A percentile compares a stretch with the other conserved stretches of the same genome.
Evolutionary conservation across 2,113 vertebrate genomes (phyloP).

Genomic region (Saguinus imperator): DNA sequence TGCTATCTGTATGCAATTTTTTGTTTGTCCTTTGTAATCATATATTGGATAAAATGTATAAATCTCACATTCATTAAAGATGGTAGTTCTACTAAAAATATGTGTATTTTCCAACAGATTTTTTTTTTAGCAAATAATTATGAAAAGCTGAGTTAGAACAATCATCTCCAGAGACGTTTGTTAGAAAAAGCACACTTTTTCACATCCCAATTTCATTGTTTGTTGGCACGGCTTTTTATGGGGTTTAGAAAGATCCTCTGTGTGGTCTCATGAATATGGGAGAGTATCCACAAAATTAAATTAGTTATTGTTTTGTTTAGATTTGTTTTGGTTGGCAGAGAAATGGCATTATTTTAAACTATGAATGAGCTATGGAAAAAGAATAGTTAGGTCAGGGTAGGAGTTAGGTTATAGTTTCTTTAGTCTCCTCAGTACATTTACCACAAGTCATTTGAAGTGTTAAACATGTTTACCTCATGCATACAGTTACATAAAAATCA

Average conservation of each 20-base stretch:
- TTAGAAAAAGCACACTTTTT: not conserved
- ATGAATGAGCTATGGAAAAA: not conserved
- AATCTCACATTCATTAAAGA: not conserved
- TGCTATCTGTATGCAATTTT: not conserved
- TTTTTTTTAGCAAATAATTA: not conserved
- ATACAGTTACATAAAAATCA: not conserved
- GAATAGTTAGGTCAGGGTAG: not conserved
- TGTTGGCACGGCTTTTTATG: not conserved
- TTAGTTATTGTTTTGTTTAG: not conserved
- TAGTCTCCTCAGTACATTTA: not conserved
- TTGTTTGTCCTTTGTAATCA: not conserved
- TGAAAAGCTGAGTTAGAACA: not conserved
- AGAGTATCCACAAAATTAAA: not conserved
- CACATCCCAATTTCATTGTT: not conserved
- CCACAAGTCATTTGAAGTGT: constrained; percentile 16
- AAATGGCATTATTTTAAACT: constrained; percentile 40
- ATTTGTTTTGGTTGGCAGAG: constrained; percentile 3
- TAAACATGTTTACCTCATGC: constrained; percentile 43
- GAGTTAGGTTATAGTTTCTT: not conserved
- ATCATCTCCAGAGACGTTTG: not conserved
- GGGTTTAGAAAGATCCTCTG: not conserved
- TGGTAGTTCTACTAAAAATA: not conserved
- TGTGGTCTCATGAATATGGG: not conserved
- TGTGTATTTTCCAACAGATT: constrained; percentile 6
- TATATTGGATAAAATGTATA: not conserved